A percentile compares a stretch with the other conserved stretches of the same genome.
Conservation (phyloP, 2,888 invertebrate species). For the Drosophila atroscutellata region DNA sequence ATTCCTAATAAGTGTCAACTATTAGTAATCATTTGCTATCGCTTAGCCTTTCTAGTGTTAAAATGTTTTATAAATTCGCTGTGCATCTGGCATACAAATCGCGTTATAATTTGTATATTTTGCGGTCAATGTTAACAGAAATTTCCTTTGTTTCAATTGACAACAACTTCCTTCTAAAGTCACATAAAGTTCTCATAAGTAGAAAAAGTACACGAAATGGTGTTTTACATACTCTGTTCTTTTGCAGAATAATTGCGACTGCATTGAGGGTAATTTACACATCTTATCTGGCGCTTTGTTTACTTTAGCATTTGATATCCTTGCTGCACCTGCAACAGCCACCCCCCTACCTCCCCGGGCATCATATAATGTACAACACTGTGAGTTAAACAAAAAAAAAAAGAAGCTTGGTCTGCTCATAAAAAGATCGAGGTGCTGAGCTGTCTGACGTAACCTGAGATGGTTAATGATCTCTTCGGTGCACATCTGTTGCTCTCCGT, state of each 20-base stretch:
- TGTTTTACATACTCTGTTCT: slow-evolving; percentile 26
- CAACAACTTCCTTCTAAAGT: slow-evolving; percentile 52
- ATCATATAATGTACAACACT: slow-evolving; percentile 1
- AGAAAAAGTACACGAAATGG: slow-evolving; percentile 33
- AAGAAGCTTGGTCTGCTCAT: slow-evolving; percentile 3
- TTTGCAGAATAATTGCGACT: slow-evolving; percentile 12
- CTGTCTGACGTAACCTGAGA: slow-evolving; percentile 68
- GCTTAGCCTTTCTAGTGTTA: slow-evolving; percentile 45
- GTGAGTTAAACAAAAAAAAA: slow-evolving; percentile 15
- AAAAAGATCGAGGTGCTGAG: slow-evolving; percentile 48
- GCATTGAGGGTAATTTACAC: slow-evolving; percentile 24
- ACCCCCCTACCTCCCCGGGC: neutral
- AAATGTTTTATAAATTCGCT: slow-evolving; percentile 29
- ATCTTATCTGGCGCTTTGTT: slow-evolving; percentile 27
- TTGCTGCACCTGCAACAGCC: slow-evolving; percentile 33
- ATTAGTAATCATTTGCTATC: neutral
- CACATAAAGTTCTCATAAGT: slow-evolving; percentile 13
- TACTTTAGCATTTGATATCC: slow-evolving; percentile 2
- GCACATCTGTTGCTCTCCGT: slow-evolving; percentile 68
- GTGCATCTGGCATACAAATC: slow-evolving; percentile 56
- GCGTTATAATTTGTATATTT: slow-evolving; percentile 24
- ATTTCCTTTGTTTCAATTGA: slow-evolving; percentile 47
- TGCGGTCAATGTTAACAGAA: slow-evolving; percentile 22
- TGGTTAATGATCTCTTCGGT: slow-evolving; percentile 61
- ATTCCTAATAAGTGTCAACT: neutral